Evolutionary conservation across 2,113 vertebrate genomes (phyloP), one percentile per base, ranked within the genome.

Genomic region (Nycticorax nycticorax): DNA sequence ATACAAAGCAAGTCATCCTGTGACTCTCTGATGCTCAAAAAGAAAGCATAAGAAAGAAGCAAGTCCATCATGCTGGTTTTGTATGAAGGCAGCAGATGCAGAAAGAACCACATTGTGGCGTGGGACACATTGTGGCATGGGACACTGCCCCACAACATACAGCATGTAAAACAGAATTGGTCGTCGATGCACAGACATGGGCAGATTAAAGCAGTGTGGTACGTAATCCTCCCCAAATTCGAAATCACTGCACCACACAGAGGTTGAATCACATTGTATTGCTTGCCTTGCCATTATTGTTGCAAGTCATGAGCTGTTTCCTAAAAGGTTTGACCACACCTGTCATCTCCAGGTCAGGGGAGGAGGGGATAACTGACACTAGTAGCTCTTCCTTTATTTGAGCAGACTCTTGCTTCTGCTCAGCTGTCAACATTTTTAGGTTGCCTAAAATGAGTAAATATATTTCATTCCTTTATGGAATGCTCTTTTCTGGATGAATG

Each of bases 41-140:
- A n/a, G 26, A 84, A 82, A 82, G 43, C 30, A 88, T 53, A 87
- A 69, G 14, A 35, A 56, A 57, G 35, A 55, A 89, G 18, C 3
- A 33, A 53, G 18, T 64, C 26, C 30, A 6, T 47, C 30, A 4
- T 33, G 21, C 8, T 27, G 41, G 28, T 41, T 86, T 55, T 53
- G 13, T 45, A 3, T 11, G 37, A 60, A 75, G 30, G 14, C 27
- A 78, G n/a, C 21, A 50, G 56, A 43, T 24, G 45, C 9, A 73
- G 33, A 52, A 63, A 33, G 53, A 64, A 43, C 5, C 10, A 2
- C 1, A 5, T 18, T 0, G 0, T 62, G 35, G 11, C 28, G 2
- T 20, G 30, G 30, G 48, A 20, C 10, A 3, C 2, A 5, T 16
- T 0, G 0, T 67, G 35, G 11, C 28, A 3, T 20, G 30, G 30